A percentile compares a stretch with the other conserved stretches of the same genome.
Evolutionary conservation across 2,113 vertebrate genomes (phyloP).

Genomic region (Caretta caretta): DNA sequence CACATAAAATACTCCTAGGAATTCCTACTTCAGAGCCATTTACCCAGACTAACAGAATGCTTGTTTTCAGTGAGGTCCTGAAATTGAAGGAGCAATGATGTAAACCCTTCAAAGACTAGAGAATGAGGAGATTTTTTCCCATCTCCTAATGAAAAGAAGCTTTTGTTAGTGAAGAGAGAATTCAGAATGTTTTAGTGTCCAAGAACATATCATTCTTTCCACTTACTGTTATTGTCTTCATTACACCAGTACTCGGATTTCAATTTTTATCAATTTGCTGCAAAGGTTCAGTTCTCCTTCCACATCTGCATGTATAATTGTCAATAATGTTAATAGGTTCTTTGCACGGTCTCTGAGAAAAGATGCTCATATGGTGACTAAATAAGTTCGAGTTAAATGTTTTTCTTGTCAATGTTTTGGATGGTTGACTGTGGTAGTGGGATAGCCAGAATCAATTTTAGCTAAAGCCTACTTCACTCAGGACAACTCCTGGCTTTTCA

Average conservation of each 20-base stretch:
- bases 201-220: slow-evolving; percentile 34
- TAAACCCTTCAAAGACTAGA: slow-evolving; percentile 59
- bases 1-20: slow-evolving; percentile 31
- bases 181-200: not conserved
- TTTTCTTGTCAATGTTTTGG: fast-evolving
- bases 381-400: not conserved
- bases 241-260: not conserved
- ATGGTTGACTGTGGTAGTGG: fast-evolving
- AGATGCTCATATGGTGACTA: fast-evolving
- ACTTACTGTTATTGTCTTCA: not conserved
- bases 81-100: slow-evolving; percentile 64
- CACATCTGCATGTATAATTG: fast-evolving
- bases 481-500: fast-evolving
- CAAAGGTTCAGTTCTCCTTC: fast-evolving
- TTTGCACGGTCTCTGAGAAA: fast-evolving
- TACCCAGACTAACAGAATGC: slow-evolving; percentile 44
- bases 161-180: slow-evolving; percentile 64
- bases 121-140: slow-evolving; percentile 36
- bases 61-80: slow-evolving; percentile 70
- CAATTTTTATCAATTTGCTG: fast-evolving
- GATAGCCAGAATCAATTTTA: fast-evolving
- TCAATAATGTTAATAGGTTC: not conserved
- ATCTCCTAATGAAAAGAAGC: slow-evolving; percentile 66
- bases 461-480: fast-evolving
- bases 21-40: slow-evolving; percentile 53